Evolutionary conservation across 92 coral and sea anemone species (phyloP).

Genomic region (Actinernus sp.): DNA sequence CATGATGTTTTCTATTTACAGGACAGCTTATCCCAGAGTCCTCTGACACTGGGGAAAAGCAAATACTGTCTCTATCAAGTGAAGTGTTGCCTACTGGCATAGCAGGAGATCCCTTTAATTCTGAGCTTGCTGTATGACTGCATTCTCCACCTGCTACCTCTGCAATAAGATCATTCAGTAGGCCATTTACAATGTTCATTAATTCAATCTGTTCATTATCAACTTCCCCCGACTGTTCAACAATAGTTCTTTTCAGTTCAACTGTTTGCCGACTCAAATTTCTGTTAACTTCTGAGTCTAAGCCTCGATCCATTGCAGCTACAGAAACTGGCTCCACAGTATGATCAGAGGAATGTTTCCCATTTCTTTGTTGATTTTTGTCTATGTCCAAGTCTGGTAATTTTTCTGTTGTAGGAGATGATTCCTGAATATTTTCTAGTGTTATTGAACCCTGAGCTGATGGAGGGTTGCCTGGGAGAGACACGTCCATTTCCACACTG

Average conservation of each 20-base stretch:
- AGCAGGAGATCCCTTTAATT: too few relatives aligned
- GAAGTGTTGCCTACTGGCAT: background rate
- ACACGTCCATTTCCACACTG: constrained; percentile 49
- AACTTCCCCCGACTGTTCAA: constrained; percentile 2
- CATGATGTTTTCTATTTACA: constrained; percentile 6
- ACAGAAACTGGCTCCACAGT: background rate
- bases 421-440: background rate
- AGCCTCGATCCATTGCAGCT: background rate
- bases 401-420: background rate
- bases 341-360: background rate
- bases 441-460: background rate
- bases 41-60: constrained; percentile 68
- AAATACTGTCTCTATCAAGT: constrained; percentile 9
- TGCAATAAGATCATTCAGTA: constrained; percentile 50
- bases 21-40: constrained; percentile 84
- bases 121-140: background rate
- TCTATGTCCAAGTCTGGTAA: background rate
- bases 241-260: background rate
- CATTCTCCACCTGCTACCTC: constrained; percentile 28
- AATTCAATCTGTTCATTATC: constrained; percentile 4
- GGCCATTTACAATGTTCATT: constrained; percentile 12
- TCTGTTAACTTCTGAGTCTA: background rate
- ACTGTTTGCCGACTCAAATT: background rate
- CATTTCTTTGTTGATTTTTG: background rate
- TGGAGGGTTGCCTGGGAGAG: constrained; percentile 4